Conservation (phyloP, 2,888 invertebrate genomes). For the Stratiomys singularior region DNA sequence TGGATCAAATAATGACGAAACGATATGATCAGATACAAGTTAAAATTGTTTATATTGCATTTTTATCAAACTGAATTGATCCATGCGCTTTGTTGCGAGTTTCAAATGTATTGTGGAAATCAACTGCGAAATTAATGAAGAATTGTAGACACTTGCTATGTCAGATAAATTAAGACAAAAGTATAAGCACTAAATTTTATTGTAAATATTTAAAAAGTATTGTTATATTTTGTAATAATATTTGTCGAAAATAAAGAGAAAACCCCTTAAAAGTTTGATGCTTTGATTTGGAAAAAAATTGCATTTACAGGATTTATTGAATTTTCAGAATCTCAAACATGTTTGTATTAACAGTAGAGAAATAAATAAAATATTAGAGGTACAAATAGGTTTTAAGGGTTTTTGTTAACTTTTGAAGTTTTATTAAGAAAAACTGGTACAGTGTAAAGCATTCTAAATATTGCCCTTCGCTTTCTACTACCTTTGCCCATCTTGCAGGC, state of each 20-base stretch:
- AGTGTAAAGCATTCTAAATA: too few species aligned
- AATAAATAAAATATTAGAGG: too few species aligned
- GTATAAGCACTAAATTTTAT: slow-evolving; percentile 32
- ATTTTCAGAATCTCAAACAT: too few species aligned
- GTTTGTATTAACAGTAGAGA: too few species aligned
- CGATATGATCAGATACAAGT: neutral
- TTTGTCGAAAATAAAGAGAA: slow-evolving; percentile 32
- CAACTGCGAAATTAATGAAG: neutral
- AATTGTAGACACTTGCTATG: neutral
- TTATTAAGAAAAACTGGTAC: too few species aligned
- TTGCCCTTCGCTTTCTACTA: too few species aligned
- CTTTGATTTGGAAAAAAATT: too few species aligned
- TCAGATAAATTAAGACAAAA: slow-evolving; percentile 24
- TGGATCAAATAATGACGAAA: neutral
- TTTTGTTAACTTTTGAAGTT: too few species aligned
- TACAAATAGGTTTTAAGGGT: too few species aligned
- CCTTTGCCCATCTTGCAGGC: too few species aligned
- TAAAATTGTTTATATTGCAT: neutral
- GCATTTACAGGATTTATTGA: too few species aligned
- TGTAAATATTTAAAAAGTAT: slow-evolving; percentile 47
- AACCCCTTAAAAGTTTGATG: neutral
- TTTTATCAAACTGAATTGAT: neutral
- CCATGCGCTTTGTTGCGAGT: neutral
- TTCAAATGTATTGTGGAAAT: neutral
- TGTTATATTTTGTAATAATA: slow-evolving; percentile 46